Evolutionary conservation across 2,113 vertebrate species (phyloP), one percentile per base, ranked within the genome.

Genomic region (Orientallactaga bullata): DNA sequence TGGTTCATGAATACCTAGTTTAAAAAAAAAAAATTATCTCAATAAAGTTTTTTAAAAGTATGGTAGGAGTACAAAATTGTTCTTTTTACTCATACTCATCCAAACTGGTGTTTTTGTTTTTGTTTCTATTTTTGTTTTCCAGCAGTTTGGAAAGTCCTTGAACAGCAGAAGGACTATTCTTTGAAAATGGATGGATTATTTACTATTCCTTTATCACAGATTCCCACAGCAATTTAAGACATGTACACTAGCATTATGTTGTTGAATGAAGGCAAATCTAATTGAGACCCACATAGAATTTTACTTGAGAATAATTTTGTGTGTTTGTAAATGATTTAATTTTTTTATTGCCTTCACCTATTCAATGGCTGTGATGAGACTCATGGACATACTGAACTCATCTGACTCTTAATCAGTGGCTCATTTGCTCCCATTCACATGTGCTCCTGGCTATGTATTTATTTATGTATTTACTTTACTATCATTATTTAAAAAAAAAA

Each of bases 301-400:
- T 96, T 93, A 39, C 66, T 86, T 89, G 66, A 84, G n/a, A 73
- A 89, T 81, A 78, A 93, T 74, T 95, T 73, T 85, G 13, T 79
- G 65, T 93, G 47, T 95, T 90, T 88, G 71, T 85, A 96, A 96
- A 95, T 95, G 51, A 90, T 90, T 55, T 95, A 89, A 81, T 58
- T 86, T 63, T 88, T 91, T 89, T 82, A 32, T 28, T 37, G 18
- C 47, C 26, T 90, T 74, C 20, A 66, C 51, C 77, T 88, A 20
- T 80, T 92, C 76, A 85, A 8, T 65, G 79, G 51, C 68, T 55
- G 32, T 89, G 42, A 81, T 82, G 88, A 93, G 88, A 76, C n/a
- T 68, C 78, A 35, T 0, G 10, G 76, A 68, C 74, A 18, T 39
- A 65, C 5, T 88, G 42, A 90, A 24, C 37, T 87, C 37, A 16